Percentiles rank a stretch among this genome's conserved stretches.
These are phyloP conservation scores for Calameuta pallipes DNA, from an alignment of 2,888 invertebrate species.

Conservation along the genomic window DNA sequence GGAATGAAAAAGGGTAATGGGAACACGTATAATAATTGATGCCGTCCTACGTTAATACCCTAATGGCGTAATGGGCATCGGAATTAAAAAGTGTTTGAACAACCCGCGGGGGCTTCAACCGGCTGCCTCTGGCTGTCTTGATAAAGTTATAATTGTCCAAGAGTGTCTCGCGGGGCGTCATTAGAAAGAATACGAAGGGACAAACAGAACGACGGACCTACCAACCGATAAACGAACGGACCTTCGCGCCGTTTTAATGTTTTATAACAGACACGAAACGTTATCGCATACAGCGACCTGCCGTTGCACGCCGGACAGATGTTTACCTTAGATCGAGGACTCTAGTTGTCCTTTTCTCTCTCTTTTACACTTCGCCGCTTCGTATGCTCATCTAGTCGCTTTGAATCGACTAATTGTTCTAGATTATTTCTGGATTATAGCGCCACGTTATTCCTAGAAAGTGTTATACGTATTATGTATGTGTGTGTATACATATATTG, in stretches of 20 bases:
- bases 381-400: background rate
- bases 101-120: background rate
- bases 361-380: background rate
- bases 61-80: slow-evolving; percentile 4
- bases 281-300: slow-evolving; percentile 2
- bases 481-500: background rate
- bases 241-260: slow-evolving; percentile 7
- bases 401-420: slow-evolving; percentile 1
- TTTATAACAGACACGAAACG: slow-evolving; percentile 7
- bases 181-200: slow-evolving; percentile 2
- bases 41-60: slow-evolving; percentile 6
- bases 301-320: slow-evolving; percentile 3
- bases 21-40: slow-evolving; percentile 9
- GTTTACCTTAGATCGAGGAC: slow-evolving; percentile 12
- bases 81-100: slow-evolving; percentile 14
- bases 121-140: slow-evolving; percentile 1
- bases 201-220: background rate
- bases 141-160: slow-evolving; percentile 12
- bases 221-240: background rate
- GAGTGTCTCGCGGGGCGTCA: slow-evolving; percentile 13
- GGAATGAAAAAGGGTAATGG: background rate
- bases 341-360: background rate
- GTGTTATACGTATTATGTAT: no score
- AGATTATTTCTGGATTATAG: slow-evolving; percentile 2
- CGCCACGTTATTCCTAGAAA: background rate